These are phyloP conservation scores for Bradypus variegatus DNA, from an alignment of 2,797 vertebrate genomes.

Conservation along the genomic window DNA sequence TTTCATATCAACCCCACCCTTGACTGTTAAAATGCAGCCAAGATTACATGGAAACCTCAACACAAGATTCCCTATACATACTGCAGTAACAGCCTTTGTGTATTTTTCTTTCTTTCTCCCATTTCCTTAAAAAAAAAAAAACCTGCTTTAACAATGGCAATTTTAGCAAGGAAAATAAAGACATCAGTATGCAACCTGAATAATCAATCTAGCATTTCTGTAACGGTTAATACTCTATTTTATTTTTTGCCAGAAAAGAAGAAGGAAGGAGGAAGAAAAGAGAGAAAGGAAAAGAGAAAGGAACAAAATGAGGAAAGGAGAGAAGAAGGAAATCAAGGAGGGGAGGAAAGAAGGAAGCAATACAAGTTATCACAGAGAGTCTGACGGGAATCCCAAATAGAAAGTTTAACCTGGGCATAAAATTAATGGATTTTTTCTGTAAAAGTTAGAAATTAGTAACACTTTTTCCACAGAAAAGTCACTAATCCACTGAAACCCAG, in stretches of 20 bases:
- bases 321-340: background rate
- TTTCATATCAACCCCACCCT: slow-evolving; percentile 16
- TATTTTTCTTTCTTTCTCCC: background rate
- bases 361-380: background rate
- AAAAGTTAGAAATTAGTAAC: slow-evolving; percentile 43
- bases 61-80: background rate
- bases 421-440: background rate
- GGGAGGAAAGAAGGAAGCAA: background rate
- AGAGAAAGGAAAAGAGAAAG: background rate
- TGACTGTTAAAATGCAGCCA: background rate
- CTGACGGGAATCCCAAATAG: background rate
- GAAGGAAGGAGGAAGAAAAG: background rate
- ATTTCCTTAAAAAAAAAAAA: slow-evolving; percentile 2
- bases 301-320: background rate
- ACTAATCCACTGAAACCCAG: background rate
- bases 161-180: slow-evolving; percentile 17
- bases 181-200: background rate
- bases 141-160: slow-evolving; percentile 10
- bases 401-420: slow-evolving; percentile 25
- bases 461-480: slow-evolving; percentile 44
- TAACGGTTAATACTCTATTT: background rate
- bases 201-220: background rate
- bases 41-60: background rate
- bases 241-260: background rate
- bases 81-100: background rate